A percentile compares a stretch with the other conserved stretches of the same genome.
Evolutionary conservation across 2,797 vertebrate genomes (phyloP).

Genomic region (Sandelia bainsii): DNA sequence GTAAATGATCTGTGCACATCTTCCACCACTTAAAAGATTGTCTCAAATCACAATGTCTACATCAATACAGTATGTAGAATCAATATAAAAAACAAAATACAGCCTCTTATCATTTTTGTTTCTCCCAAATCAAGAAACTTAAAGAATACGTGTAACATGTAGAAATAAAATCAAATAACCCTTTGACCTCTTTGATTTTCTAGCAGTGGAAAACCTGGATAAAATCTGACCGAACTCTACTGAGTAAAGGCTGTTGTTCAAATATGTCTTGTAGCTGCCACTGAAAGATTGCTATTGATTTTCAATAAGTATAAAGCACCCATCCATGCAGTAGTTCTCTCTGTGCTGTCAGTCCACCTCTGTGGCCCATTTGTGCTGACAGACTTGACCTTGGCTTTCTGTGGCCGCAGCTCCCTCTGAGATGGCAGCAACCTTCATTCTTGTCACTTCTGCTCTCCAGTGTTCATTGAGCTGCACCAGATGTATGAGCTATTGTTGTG

Average conservation of each 20-base stretch:
- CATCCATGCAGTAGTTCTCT: conserved; percentile 63
- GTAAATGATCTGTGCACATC: neutral
- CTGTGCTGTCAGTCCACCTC: conserved; percentile 67
- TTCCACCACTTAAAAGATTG: neutral
- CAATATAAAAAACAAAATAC: conserved; percentile 2
- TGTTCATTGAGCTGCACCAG: conserved; percentile 46
- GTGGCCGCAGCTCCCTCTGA: conserved; percentile 43
- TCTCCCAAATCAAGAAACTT: neutral
- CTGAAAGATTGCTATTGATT: conserved; percentile 84
- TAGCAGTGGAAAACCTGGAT: conserved; percentile 39
- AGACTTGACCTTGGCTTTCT: conserved; percentile 73
- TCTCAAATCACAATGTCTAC: neutral
- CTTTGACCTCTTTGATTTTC: conserved; percentile 44
- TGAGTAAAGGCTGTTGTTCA: conserved; percentile 63
- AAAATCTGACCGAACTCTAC: conserved; percentile 51
- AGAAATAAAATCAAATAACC: conserved; percentile 19
- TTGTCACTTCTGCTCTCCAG: conserved; percentile 60
- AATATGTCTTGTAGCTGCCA: conserved; percentile 64
- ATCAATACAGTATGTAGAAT: neutral
- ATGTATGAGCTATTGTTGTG: conserved; percentile 45
- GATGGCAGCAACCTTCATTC: conserved; percentile 56
- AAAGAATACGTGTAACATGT: neutral
- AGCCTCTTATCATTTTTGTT: neutral
- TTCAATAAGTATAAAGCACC: conserved; percentile 78
- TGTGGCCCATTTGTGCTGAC: conserved; percentile 60